These are phyloP conservation scores for Chamaea fasciata DNA, from an alignment of 2,113 vertebrate species.

Conservation along the genomic window DNA sequence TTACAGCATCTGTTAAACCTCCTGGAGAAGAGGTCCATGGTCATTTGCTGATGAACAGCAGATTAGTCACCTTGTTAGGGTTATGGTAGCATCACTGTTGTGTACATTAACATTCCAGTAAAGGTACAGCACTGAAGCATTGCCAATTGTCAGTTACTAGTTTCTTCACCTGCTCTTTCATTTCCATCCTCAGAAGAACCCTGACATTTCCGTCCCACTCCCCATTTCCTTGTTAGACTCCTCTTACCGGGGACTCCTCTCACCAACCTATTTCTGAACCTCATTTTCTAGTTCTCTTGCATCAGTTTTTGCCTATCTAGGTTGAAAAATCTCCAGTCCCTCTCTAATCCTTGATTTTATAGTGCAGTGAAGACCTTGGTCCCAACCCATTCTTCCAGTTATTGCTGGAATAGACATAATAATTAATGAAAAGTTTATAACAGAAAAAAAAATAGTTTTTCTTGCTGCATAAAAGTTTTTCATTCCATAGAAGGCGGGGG, in stretches of 20 bases:
- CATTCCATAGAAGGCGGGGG: not conserved
- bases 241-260: not conserved
- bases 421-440: not conserved
- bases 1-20: not conserved
- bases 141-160: not conserved
- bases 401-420: not conserved
- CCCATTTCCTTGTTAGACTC: not conserved
- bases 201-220: not conserved
- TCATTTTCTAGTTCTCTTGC: not conserved
- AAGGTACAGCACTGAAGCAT: not conserved
- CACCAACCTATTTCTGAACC: not conserved
- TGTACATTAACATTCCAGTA: not conserved
- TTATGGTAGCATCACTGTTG: not conserved
- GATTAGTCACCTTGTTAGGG: not conserved
- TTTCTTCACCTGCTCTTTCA: not conserved
- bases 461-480: not conserved
- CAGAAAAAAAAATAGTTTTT: not conserved
- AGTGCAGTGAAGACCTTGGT: not conserved
- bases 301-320: not conserved
- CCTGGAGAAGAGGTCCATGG: not conserved
- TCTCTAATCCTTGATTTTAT: not conserved
- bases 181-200: not conserved
- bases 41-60: not conserved
- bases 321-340: not conserved
- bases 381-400: not conserved